These are phyloP conservation scores for Dermochelys coriacea DNA, from an alignment of 2,797 vertebrate genomes.

Conservation along the genomic window DNA sequence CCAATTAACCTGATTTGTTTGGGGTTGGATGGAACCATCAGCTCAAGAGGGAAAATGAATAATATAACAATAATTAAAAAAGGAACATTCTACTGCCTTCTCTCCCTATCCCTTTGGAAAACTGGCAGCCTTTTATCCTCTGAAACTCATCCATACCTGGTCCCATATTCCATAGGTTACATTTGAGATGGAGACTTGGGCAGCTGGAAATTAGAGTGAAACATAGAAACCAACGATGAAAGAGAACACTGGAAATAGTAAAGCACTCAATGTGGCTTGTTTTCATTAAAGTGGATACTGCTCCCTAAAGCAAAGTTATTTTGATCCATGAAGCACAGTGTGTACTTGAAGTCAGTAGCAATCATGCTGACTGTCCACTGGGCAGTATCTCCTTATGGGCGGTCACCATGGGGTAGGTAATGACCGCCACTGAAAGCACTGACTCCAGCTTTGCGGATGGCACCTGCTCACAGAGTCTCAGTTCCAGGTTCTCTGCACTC, in stretches of 20 bases:
- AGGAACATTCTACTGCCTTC: background rate
- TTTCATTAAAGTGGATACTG: background rate
- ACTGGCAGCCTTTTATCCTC: background rate
- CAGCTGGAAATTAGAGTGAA: background rate
- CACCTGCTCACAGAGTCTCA: conserved; percentile 30
- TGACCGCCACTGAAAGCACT: background rate
- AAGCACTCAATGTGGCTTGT: background rate
- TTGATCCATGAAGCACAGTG: background rate
- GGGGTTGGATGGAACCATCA: background rate
- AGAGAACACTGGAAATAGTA: background rate
- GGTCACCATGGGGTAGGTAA: conserved; percentile 14
- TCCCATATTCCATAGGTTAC: background rate
- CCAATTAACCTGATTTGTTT: background rate
- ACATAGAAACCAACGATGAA: background rate
- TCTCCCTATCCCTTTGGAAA: background rate
- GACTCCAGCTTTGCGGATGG: conserved; percentile 27
- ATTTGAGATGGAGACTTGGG: background rate
- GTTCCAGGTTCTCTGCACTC: conserved; percentile 43
- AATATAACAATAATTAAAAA: background rate
- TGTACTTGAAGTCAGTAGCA: background rate
- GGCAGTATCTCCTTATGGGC: conserved; percentile 18
- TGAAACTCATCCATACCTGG: background rate
- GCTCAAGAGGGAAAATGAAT: background rate
- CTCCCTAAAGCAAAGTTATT: background rate
- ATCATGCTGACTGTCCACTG: conserved; percentile 29